These are phyloP conservation scores for Masticophis lateralis DNA, from an alignment of 2,797 vertebrate genomes.

Conservation along the genomic window DNA sequence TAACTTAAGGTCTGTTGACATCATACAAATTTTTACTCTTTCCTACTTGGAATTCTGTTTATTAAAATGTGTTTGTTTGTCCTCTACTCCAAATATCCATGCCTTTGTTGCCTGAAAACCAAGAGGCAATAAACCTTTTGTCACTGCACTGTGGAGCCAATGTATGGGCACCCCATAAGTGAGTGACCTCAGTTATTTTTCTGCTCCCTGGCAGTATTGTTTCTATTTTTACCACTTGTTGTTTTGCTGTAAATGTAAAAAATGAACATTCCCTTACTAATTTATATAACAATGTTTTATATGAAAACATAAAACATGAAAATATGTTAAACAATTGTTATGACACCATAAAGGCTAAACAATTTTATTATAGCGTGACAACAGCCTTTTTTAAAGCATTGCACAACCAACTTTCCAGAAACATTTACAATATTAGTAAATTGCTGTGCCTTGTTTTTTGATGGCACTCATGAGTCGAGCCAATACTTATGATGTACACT, in stretches of 20 bases:
- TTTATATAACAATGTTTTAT: background rate
- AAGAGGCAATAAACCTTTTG: background rate
- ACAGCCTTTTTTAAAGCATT: background rate
- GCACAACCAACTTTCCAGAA: background rate
- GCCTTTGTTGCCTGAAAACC: background rate
- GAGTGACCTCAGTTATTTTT: background rate
- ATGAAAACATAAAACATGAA: background rate
- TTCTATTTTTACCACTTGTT: background rate
- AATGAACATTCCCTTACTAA: background rate
- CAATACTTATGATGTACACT: constrained; percentile 48
- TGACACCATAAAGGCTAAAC: background rate
- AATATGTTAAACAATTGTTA: background rate
- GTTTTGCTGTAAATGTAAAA: background rate
- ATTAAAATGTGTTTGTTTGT: background rate
- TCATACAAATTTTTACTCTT: background rate
- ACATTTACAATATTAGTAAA: background rate
- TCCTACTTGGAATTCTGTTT: background rate
- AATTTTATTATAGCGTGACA: background rate
- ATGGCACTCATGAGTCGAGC: background rate
- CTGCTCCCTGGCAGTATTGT: background rate
- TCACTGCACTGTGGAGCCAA: background rate
- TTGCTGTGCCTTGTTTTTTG: background rate
- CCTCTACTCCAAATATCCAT: background rate
- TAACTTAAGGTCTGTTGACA: background rate
- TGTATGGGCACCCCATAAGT: background rate